These are phyloP conservation scores for Salmo trutta DNA, from an alignment of 2,797 vertebrate genomes.

Conservation along the genomic window DNA sequence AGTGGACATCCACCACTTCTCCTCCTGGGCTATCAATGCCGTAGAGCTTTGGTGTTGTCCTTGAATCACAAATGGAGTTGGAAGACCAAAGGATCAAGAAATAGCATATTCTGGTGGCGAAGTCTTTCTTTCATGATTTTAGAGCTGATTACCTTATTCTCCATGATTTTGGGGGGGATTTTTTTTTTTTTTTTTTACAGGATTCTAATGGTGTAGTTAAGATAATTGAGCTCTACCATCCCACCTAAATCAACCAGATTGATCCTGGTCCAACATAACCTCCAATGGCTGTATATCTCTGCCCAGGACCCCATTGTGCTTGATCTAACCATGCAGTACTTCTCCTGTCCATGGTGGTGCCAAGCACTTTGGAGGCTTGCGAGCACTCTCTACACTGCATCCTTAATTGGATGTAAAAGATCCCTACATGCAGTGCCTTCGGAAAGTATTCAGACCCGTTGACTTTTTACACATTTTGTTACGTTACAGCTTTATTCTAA, in stretches of 20 bases:
- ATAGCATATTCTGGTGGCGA: not conserved
- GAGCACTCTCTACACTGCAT: slow-evolving; percentile 54
- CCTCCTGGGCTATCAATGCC: slow-evolving; percentile 17
- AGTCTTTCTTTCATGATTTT: slow-evolving; percentile 31
- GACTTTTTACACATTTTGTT: too few species aligned
- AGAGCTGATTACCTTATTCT: not conserved
- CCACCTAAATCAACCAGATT: not conserved
- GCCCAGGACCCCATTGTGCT: slow-evolving; percentile 85
- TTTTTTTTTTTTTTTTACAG: not conserved
- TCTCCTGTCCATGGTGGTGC: slow-evolving; percentile 82
- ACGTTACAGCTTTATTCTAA: too few species aligned
- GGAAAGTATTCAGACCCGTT: too few species aligned
- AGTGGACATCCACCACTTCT: slow-evolving; percentile 27
- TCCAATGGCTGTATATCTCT: slow-evolving; percentile 20
- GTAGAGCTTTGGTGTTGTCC: not conserved
- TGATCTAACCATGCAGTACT: slow-evolving; percentile 88
- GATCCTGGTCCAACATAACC: slow-evolving; percentile 22
- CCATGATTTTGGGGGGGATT: not conserved
- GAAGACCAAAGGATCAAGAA: slow-evolving; percentile 16
- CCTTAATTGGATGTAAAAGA: not conserved
- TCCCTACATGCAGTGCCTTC: not conserved
- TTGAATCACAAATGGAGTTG: not conserved
- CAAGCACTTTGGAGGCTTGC: slow-evolving; percentile 84
- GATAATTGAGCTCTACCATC: not conserved
- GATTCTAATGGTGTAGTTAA: not conserved